These are phyloP conservation scores for Podotricha telesiphe DNA, from an alignment of 2,888 invertebrate species.

Conservation along the genomic window DNA sequence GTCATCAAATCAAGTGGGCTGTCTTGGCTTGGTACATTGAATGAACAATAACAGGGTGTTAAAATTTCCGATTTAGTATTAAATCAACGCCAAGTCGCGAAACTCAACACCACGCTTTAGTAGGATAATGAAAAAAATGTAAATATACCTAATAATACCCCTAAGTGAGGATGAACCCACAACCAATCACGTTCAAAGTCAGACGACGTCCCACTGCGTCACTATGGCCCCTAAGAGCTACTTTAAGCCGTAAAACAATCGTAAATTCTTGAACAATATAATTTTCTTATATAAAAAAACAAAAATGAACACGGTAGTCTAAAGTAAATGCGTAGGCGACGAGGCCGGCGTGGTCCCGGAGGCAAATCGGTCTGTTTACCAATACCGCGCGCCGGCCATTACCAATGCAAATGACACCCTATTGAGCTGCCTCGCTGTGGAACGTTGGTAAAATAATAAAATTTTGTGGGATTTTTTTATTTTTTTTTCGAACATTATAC, in stretches of 20 bases:
- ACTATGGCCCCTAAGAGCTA: neutral
- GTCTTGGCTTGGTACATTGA: too few species aligned
- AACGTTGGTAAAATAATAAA: conserved; percentile 50
- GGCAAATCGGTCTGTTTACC: conserved; percentile 73
- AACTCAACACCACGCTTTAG: too few species aligned
- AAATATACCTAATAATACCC: too few species aligned
- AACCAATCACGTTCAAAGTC: too few species aligned
- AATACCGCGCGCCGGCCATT: conserved; percentile 69
- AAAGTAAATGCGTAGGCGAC: conserved; percentile 31
- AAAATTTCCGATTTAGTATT: too few species aligned
- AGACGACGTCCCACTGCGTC: too few species aligned
- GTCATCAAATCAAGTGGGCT: too few species aligned
- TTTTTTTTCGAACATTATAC: neutral
- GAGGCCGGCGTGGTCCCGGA: conserved; percentile 29
- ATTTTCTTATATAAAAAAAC: neutral
- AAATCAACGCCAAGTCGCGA: too few species aligned
- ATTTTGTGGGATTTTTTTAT: neutral
- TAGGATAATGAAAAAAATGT: too few species aligned
- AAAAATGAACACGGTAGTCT: conserved; percentile 3
- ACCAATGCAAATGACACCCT: conserved; percentile 82
- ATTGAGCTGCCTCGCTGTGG: conserved; percentile 60
- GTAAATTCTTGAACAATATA: neutral
- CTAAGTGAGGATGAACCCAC: too few species aligned
- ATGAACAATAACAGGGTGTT: too few species aligned
- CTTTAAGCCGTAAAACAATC: neutral